phyloP scores from a whole-genome alignment of 1,140 invertebrate genomes.

The Neodiprion fabricii region DNA sequence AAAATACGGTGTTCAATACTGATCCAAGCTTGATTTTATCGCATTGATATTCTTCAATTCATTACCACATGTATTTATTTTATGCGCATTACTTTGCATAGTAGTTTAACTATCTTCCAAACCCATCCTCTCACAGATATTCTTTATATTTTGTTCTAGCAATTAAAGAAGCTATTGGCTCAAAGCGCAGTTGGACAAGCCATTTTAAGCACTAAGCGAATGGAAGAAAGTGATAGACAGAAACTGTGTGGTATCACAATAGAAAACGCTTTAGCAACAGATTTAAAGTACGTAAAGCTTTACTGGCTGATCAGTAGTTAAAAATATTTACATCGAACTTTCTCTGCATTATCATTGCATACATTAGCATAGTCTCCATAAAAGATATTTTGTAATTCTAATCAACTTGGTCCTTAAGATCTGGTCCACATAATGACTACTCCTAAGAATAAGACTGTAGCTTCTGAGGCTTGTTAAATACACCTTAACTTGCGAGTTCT shows the following conservation, averaged over 20 bases:
- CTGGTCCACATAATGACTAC: no score
- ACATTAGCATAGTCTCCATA: no score
- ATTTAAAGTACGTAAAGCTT: background rate
- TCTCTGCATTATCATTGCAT: no score
- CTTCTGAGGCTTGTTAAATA: no score
- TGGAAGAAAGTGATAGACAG: background rate
- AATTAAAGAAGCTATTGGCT: no score
- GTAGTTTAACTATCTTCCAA: no score
- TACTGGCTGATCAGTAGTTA: background rate
- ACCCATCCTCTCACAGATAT: background rate
- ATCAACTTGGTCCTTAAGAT: no score
- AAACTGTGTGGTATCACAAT: background rate
- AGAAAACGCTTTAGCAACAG: background rate
- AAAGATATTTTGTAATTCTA: no score
- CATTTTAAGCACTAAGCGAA: background rate
- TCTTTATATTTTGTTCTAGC: background rate
- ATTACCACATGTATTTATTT: background rate
- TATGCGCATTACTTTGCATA: background rate
- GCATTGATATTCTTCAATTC: background rate
- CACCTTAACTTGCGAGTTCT: no score
- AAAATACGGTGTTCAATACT: background rate
- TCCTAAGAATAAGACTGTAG: no score
- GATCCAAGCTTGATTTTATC: background rate
- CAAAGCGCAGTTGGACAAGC: no score
- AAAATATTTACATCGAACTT: background rate